Base-by-base conservation (phyloP, 1,140 invertebrate genomes). In the Branchinecta lindahli region DNA sequence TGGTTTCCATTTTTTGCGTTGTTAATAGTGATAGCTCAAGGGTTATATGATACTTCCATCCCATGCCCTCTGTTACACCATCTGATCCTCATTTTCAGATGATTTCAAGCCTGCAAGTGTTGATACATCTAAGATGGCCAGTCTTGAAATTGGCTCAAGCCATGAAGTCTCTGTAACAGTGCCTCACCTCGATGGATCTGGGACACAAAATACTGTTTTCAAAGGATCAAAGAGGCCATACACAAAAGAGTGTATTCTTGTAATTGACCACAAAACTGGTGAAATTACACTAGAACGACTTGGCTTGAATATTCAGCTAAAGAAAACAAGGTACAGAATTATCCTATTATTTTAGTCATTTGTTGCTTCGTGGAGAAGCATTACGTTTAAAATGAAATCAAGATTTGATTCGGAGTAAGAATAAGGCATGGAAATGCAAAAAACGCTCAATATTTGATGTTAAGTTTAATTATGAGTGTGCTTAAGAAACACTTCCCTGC, bases 41-140 rank as follows among this genome's bases (percentile, higher is more conserved):
- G 21, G 69, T 45, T 66, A 20, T 44, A 46, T 70, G 47, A 66
- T 47, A 12, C 5, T 65, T 46, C 44, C 68, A 45, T 68, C 70
- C 72, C 10, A 66, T 20, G n/a, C 45, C 45, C 45, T 68, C 18
- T 66, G 2, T 65, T 68, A 45, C 66, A 68, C 45, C 52, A 45
- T 71, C 71, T 65, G 70, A 71, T 73, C 46, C 72, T 73, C 67
- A 69, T 74, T 73, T 85, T 69, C 79, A 94, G 91, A 92, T 90
- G 94, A 98, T 81, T 98, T 98, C 78, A 96, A 96, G 79, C 94
- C 94, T 76, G 94, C 94, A 3, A 96, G 92, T 76, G 91, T 96
- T 52, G 94, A 96, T 80, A 86, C 88, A 15, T 89, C 86, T 71
- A 91, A 96, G 82, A 88, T 89, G 80, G 92, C 92, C 21, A 87